phyloP scores from a whole-genome alignment of 2,888 invertebrate genomes.

The Monopis laevigella region DNA sequence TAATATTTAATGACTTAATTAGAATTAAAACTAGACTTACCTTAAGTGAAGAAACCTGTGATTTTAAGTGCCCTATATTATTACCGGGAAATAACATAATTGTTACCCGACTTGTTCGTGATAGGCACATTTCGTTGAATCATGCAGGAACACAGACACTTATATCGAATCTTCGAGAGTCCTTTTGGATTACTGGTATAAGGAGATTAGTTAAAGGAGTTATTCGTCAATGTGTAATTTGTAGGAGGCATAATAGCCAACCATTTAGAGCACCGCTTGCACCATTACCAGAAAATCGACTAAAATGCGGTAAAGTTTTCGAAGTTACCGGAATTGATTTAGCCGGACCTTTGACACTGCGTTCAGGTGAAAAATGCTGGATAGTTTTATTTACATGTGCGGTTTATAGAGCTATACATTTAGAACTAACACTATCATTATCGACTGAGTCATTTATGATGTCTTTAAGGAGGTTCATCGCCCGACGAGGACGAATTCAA shows the following conservation, averaged over 20 bases:
- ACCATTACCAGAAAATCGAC: neutral
- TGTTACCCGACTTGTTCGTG: conserved; percentile 7
- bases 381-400: conserved; percentile 15
- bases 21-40: conserved; percentile 2
- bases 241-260: neutral
- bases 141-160: conserved; percentile 13
- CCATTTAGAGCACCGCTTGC: neutral
- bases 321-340: neutral
- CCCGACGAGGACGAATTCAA: neutral
- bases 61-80: conserved; percentile 2
- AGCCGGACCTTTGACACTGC: neutral
- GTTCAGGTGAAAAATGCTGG: neutral
- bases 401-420: conserved; percentile 12
- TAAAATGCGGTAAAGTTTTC: neutral
- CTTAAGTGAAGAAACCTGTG: neutral
- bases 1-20: neutral
- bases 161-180: conserved; percentile 4
- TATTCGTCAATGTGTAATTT: neutral
- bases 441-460: conserved; percentile 1
- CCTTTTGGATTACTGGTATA: conserved; percentile 13
- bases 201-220: neutral
- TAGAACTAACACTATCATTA: neutral
- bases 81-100: conserved; percentile 8
- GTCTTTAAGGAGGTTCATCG: conserved; percentile 14
- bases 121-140: conserved; percentile 1